These are phyloP conservation scores for Pararge aegeria DNA, from an alignment of 1,140 invertebrate genomes.

Conservation along the genomic window DNA sequence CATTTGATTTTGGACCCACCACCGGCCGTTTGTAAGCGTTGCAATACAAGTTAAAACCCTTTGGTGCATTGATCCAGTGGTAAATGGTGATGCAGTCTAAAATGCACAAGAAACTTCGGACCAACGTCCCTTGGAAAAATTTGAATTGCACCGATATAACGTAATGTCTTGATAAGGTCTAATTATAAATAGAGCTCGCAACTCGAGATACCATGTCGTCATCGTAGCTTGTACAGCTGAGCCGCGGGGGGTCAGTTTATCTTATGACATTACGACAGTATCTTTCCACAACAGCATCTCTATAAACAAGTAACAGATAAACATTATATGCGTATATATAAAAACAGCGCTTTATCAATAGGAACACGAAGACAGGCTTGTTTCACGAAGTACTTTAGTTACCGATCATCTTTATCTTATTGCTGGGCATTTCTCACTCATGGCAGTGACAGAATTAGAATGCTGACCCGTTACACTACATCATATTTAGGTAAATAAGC, in stretches of 20 bases:
- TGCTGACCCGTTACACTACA: too few species aligned
- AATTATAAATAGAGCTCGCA: slow-evolving; percentile 3
- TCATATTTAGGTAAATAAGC: too few species aligned
- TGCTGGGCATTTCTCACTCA: too few species aligned
- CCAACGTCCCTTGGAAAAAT: too few species aligned
- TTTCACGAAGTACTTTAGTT: not conserved
- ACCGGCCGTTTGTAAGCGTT: too few species aligned
- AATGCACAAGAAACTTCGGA: too few species aligned
- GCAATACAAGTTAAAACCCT: too few species aligned
- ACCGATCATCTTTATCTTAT: too few species aligned
- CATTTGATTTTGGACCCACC: too few species aligned
- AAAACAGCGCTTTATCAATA: not conserved
- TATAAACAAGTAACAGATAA: slow-evolving; percentile 6
- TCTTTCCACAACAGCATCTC: slow-evolving; percentile 11
- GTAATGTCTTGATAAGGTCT: not conserved
- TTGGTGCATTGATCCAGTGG: too few species aligned
- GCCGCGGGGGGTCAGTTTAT: slow-evolving; percentile 11
- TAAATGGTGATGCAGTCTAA: too few species aligned
- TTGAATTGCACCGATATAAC: not conserved
- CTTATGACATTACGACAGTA: slow-evolving; percentile 3
- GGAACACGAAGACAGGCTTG: not conserved
- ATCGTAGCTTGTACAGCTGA: not conserved
- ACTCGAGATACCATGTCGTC: slow-evolving; percentile 1
- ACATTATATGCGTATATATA: not conserved
- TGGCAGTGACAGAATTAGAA: too few species aligned